A percentile compares a stretch with the other conserved stretches of the same genome.
These are phyloP conservation scores for Scolopax mira DNA, from an alignment of 2,113 vertebrate genomes.

Conservation along the genomic window DNA sequence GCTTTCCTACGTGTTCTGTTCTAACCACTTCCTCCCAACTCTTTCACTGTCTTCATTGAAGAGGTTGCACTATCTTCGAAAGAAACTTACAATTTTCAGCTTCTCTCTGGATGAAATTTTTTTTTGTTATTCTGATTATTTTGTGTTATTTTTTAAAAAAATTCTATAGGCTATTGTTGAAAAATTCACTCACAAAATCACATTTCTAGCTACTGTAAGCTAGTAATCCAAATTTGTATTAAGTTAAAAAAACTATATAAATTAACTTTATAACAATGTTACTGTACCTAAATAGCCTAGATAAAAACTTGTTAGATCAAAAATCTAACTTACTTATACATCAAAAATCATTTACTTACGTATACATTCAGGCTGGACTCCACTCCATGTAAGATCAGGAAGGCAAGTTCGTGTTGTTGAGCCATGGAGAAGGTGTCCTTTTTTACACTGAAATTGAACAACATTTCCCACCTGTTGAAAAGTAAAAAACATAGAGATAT, in stretches of 20 bases:
- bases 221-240: neutral
- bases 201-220: neutral
- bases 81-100: neutral
- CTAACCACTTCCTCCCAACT: neutral
- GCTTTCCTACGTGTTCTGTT: neutral
- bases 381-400: conserved; percentile 95
- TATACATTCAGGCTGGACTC: conserved; percentile 91
- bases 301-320: neutral
- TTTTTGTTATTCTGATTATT: neutral
- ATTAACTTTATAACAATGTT: neutral
- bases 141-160: fast-evolving
- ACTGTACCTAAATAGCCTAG: neutral
- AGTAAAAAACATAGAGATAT: neutral
- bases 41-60: neutral
- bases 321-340: conserved; percentile 84
- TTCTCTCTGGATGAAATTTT: neutral
- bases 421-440: conserved; percentile 94
- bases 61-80: neutral
- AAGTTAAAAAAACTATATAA: neutral
- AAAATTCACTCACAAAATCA: neutral
- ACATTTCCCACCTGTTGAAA: conserved; percentile 87
- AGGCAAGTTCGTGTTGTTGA: conserved; percentile 94
- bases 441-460: conserved; percentile 93
- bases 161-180: neutral
- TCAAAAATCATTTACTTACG: conserved; percentile 78